Evolutionary conservation across 2,888 invertebrate species (phyloP), one percentile per base, ranked within the genome.

Genomic region (Sinopyrophorus schimmeli): DNA sequence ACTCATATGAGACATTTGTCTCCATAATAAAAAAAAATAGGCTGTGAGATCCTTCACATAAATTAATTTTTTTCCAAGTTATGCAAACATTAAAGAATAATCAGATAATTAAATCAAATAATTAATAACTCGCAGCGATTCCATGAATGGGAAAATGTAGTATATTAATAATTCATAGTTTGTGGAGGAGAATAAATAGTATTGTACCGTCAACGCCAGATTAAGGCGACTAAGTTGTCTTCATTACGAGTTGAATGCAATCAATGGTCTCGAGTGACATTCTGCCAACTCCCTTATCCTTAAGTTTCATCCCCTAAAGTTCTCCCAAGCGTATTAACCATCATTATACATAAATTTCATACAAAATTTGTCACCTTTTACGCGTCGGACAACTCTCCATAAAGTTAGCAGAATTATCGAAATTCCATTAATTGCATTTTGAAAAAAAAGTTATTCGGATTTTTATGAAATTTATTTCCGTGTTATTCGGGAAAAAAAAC

Each of bases 161-260:
- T 43, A 50, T 50, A 39, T 50, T 50, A 44, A 50, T 50, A 39
- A 44, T 50, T 50, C 44, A 50, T 50, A 44, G 50, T 50, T 50
- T 50, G 35, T 31, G 42, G 44, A 28, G 26, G 43, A 34, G 44
- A 40, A 34, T 50, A 50, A 44, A 44, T 50, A 43, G 43, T 44
- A 50, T 50, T 50, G 38, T 40, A 48, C 44, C 47, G 46, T 48
- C 48, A 54, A 51, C 47, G 27, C 30, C 52, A 52, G 48, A 54
- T 54, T 52, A 52, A 47, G 48, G 52, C 48, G 46, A 40, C 44
- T 51, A 54, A 51, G 51, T 54, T 44, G 52, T 54, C 44, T 54
- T 52, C 52, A 54, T 54, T 54, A 51, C 41, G 42, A 34, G 27
- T 35, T 51, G 47, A 51, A 51, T 51, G 47, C 44, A 50, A 50